Conservation (phyloP, 2,113 vertebrate species). For the Meriones unguiculatus region DNA sequence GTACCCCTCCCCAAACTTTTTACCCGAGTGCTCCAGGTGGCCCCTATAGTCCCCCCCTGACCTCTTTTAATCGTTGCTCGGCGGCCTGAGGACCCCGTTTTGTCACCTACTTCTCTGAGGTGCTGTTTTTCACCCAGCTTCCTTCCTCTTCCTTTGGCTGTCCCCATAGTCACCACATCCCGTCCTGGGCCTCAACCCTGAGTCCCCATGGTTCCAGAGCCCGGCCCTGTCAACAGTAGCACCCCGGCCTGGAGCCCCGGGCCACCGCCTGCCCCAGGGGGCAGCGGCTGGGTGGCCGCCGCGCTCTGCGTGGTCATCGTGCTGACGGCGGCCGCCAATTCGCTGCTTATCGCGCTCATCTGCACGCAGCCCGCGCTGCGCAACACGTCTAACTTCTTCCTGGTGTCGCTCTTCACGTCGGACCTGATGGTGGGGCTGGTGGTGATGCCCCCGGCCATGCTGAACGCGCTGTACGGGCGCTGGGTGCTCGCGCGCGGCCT, state of each 20-base stretch:
- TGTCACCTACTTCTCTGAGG: not conserved
- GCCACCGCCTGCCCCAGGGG: conserved; percentile 68
- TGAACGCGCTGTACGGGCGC: conserved; percentile 94
- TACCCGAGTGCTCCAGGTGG: not conserved
- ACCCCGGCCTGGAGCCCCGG: conserved; percentile 54
- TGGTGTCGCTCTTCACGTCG: conserved; percentile 97
- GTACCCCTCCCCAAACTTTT: conserved; percentile 40
- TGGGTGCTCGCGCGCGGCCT: conserved; percentile 94
- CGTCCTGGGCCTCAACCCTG: not conserved
- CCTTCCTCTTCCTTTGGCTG: not conserved
- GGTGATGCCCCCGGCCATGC: conserved; percentile 98
- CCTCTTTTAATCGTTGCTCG: not conserved
- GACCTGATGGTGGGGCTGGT: conserved; percentile 98
- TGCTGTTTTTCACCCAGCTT: not conserved
- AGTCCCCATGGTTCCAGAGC: conserved; percentile 67
- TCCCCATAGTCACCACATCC: conserved; percentile 34
- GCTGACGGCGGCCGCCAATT: conserved; percentile 92
- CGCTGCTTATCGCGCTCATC: conserved; percentile 94
- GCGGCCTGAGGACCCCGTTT: not conserved
- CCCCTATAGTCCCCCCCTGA: fast-evolving
- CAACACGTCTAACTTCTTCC: conserved; percentile 97
- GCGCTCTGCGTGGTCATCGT: conserved; percentile 94
- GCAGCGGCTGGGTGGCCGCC: conserved; percentile 91
- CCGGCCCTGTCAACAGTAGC: conserved; percentile 69
- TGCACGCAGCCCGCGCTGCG: conserved; percentile 94